Base-by-base conservation (phyloP, 2,888 invertebrate species). In the Desoria tigrina region DNA sequence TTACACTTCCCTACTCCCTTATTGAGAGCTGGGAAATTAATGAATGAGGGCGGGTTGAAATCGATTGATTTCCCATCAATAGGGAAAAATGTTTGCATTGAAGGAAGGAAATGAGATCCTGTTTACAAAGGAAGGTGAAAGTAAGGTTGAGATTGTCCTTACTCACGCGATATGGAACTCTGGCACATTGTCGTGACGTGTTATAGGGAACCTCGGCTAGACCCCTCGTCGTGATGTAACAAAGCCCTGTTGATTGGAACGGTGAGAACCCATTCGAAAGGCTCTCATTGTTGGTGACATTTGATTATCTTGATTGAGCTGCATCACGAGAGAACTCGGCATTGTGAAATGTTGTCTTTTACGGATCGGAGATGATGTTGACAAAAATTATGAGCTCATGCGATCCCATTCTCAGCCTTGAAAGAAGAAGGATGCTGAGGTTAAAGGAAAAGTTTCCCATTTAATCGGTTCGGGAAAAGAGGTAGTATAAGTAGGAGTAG, bases 221-320 rank as follows among this genome's bases (percentile, higher is more conserved):
- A 56, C 62, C 62, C 45, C 66, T 18, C 60, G 64, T 37, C 51
- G 69, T 32, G 66, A 45, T 45, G 49, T 37, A 60, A 69, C 66
- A 69, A 69, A 63, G 42, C 62, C 56, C 63, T 63, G 63, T 66
- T 68, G 69, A 63, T 61, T 54, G 66, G 61, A 69, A 60, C 61
- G 66, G 63, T 69, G 69, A 66, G 69, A 69, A 69, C 63, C 42
- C 28, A 58, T 58, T 59, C 18, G 26, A 53, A 27, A 42, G 21
- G 21, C 51, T 62, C 58, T 62, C 63, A 55, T 63, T 62, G 63
- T 66, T 68, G 68, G 61, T 66, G 65, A 65, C 63, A 65, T 63
- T 50, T 63, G 59, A 57, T 66, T 61, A 68, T 54, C 64, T 60
- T 66, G 68, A 68, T 70, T 65, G 67, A 63, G 42, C 59, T 56